phyloP scores from a whole-genome alignment of 2,797 vertebrate genomes.

The Selene dorsalis region DNA sequence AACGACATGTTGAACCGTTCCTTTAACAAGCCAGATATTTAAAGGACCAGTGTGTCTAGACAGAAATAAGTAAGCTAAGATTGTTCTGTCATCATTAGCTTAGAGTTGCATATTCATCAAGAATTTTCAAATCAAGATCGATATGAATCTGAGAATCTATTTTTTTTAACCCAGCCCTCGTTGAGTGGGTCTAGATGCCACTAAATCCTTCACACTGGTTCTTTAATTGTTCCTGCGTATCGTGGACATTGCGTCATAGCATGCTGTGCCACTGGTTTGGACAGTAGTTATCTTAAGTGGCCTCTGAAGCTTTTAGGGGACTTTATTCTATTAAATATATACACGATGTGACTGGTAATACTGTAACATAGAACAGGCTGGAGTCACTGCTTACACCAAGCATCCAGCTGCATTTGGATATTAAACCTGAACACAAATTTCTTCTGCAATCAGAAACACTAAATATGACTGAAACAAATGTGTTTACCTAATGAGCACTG shows the following conservation, averaged over 20 bases:
- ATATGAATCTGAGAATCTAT: too few species aligned
- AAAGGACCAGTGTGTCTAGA: neutral
- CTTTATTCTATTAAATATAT: neutral
- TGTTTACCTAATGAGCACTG: slow-evolving; percentile 39
- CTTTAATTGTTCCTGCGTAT: neutral
- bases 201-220: too few species aligned
- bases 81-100: too few species aligned
- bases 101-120: too few species aligned
- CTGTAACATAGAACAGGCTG: neutral
- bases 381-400: neutral
- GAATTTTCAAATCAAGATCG: too few species aligned
- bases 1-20: neutral
- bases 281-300: neutral
- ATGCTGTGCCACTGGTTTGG: neutral
- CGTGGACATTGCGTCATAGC: neutral
- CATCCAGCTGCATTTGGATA: slow-evolving; percentile 11
- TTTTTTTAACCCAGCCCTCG: too few species aligned
- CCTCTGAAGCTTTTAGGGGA: neutral
- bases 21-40: neutral
- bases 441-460: slow-evolving; percentile 5
- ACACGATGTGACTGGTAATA: neutral
- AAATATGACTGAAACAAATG: slow-evolving; percentile 7
- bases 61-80: too few species aligned
- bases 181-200: too few species aligned
- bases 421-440: neutral